These are phyloP conservation scores for Oryzaephilus surinamensis DNA, from an alignment of 1,140 invertebrate species.

Conservation along the genomic window DNA sequence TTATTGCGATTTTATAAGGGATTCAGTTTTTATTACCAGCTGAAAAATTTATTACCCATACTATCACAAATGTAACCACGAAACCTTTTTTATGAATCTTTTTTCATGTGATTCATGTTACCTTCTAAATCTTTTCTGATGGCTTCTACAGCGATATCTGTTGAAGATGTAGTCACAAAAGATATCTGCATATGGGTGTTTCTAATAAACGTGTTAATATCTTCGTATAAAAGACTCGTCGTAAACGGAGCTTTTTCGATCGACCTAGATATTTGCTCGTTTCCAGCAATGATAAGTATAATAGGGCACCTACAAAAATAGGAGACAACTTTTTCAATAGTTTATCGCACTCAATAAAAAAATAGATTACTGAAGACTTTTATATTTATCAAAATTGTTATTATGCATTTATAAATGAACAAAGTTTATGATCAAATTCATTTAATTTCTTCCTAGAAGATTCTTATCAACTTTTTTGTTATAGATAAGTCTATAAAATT, in stretches of 20 bases:
- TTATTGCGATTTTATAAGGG: constrained; percentile 23
- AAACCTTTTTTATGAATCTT: not conserved
- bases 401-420: too few species aligned
- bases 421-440: too few species aligned
- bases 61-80: not conserved
- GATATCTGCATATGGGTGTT: constrained; percentile 48
- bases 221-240: constrained; percentile 44
- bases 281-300: constrained; percentile 46
- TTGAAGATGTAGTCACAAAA: constrained; percentile 46
- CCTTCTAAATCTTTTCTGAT: constrained; percentile 51
- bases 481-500: too few species aligned
- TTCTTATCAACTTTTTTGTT: too few species aligned
- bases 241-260: constrained; percentile 43
- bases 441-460: too few species aligned
- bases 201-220: constrained; percentile 46
- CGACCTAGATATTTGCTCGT: constrained; percentile 42
- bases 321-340: too few species aligned
- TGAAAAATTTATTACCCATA: not conserved
- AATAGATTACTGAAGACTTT: too few species aligned
- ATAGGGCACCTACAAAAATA: constrained; percentile 36
- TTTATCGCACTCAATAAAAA: too few species aligned
- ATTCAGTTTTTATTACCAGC: too few species aligned
- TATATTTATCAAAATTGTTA: too few species aligned
- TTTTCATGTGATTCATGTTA: constrained; percentile 35
- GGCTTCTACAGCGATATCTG: constrained; percentile 47